Evolutionary conservation across 2,797 vertebrate genomes (phyloP), one percentile per base, ranked within the genome.

Genomic region (Oreochromis mossambicus): DNA sequence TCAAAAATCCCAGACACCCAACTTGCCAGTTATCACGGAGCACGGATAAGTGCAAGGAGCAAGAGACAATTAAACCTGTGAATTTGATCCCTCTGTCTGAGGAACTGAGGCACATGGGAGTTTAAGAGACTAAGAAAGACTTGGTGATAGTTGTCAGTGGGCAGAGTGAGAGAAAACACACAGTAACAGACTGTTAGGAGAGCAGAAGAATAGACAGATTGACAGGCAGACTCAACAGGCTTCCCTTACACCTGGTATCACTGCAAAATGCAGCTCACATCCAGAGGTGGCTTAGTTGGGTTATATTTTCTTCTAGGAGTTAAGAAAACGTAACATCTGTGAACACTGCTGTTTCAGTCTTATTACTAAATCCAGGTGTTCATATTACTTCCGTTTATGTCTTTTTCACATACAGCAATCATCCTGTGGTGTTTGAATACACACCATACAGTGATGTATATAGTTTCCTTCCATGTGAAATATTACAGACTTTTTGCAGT

Each of bases 41-140:
- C 50, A 36, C 0, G 17, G 85, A 85, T 88, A 88, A 66, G 12
- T 84, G 79, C 75, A 84, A 84, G 88, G 90, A 79, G 87, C 70
- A 89, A 79, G 75, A 89, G 82, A 87, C 89, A 91, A 91, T 91
- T 94, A 91, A 90, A 90, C 85, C 86, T 73, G 83, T 75, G 87
- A 81, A 83, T 92, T 76, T 88, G 81, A 91, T 89, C 80, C 80
- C 58, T 82, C 78, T 17, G 83, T 83, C 77, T 2, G 48, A 77
- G 48, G 24, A 13, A 36, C 10, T 6, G 3, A 66, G 38, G 61
- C 26, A 78, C 54, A 83, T 19, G 38, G 52, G 61, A 14, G 58
- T 70, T 51, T 3, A 29, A 54, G 68, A 55, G 61, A 55, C 15
- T 4, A 5, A 8, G 75, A 36, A 43, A 66, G 41, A n/a, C 73